These are phyloP conservation scores for Lagria hirta DNA, from an alignment of 2,888 invertebrate genomes.

Conservation along the genomic window DNA sequence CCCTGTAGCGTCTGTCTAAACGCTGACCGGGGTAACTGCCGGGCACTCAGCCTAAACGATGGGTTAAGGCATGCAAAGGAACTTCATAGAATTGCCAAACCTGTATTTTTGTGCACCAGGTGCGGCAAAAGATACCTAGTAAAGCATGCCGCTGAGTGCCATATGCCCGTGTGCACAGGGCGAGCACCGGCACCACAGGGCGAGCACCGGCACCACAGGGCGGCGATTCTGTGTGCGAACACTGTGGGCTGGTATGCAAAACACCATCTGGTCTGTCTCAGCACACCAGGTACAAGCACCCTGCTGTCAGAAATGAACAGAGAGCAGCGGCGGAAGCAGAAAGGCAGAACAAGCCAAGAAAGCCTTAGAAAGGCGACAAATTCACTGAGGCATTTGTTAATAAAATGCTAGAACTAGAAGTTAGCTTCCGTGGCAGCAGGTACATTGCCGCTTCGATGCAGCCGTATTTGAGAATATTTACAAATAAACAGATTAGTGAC, in stretches of 20 bases:
- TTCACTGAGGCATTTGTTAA: too few species aligned
- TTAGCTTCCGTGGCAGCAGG: slow-evolving; percentile 2
- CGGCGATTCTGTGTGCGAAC: not conserved
- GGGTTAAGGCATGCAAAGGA: too few species aligned
- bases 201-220: too few species aligned
- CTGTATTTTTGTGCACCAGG: slow-evolving; percentile 17
- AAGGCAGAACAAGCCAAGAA: not conserved
- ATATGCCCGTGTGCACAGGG: slow-evolving; percentile 28
- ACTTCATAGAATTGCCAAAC: too few species aligned
- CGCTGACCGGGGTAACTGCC: too few species aligned
- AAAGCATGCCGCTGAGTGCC: slow-evolving; percentile 27
- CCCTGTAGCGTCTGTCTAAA: too few species aligned
- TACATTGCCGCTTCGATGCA: slow-evolving; percentile 9
- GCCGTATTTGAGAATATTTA: slow-evolving; percentile 4
- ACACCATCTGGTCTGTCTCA: slow-evolving; percentile 9
- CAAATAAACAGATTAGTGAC: slow-evolving; percentile 25
- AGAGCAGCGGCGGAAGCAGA: slow-evolving; percentile 7
- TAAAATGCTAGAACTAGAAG: slow-evolving; percentile 10
- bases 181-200: slow-evolving; percentile 4
- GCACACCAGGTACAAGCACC: slow-evolving; percentile 13
- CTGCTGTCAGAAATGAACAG: slow-evolving; percentile 12
- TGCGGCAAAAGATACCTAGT: slow-evolving; percentile 23
- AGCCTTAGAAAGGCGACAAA: slow-evolving; percentile 4
- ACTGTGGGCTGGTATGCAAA: slow-evolving; percentile 6
- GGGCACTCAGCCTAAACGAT: too few species aligned